Conservation (phyloP, 35 echinoderm and acorn worm species). For the Anneissia japonica region DNA sequence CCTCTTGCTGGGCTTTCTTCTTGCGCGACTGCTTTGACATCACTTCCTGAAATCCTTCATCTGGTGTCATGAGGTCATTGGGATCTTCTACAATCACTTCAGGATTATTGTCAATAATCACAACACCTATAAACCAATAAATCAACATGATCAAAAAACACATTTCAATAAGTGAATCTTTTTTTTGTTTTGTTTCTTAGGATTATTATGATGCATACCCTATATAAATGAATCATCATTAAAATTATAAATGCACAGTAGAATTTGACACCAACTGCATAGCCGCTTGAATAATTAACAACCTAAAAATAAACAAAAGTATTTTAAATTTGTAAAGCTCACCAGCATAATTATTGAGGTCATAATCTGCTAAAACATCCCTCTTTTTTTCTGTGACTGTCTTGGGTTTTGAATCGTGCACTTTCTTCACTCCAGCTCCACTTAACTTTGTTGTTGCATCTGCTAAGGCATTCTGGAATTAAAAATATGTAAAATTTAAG, state of each 20-base stretch:
- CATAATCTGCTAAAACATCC: constrained; percentile 59
- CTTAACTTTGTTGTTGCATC: constrained; percentile 10
- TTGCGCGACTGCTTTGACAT: constrained; percentile 48
- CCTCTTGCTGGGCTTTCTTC: constrained; percentile 59
- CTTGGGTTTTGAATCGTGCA: constrained; percentile 35
- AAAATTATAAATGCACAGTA: too few relatives aligned
- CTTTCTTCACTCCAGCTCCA: background rate
- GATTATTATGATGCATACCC: too few relatives aligned
- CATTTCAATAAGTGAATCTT: background rate
- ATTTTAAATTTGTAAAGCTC: background rate
- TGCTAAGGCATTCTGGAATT: constrained; percentile 67
- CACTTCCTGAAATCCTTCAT: constrained; percentile 90
- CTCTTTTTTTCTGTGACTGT: constrained; percentile 54
- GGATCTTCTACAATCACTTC: constrained; percentile 94
- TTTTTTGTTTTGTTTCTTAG: background rate
- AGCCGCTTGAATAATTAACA: too few relatives aligned
- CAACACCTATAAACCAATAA: constrained; percentile 55
- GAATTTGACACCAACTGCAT: too few relatives aligned
- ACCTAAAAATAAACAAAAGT: too few relatives aligned
- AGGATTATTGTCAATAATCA: constrained; percentile 87
- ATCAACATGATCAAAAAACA: background rate
- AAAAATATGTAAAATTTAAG: too few relatives aligned
- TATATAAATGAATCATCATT: too few relatives aligned
- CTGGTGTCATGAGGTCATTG: constrained; percentile 81
- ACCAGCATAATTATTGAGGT: constrained; percentile 66